Evolutionary conservation across 2,888 invertebrate species (phyloP), one percentile per base, ranked within the genome.

Genomic region (Diarsia mendica): DNA sequence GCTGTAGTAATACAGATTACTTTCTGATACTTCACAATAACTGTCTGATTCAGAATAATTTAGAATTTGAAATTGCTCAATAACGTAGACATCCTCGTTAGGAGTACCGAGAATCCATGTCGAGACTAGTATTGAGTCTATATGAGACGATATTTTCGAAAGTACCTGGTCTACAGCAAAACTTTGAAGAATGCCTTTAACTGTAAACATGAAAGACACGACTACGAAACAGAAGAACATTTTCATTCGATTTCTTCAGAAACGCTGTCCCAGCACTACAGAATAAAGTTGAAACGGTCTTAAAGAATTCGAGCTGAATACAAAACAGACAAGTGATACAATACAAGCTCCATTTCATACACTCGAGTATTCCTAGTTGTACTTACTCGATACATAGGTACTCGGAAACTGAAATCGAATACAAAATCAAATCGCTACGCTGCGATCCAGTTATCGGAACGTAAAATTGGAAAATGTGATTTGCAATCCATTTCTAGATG

Each of bases 391-490:
- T 82, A 72, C 66, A 15, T 28, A 69, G 48, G 55, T 58, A 71
- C 51, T 64, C 63, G 20, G 55, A 68, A 63, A 77, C 67, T 71
- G 60, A 60, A 84, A 75, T 79, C 71, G 73, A 84, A 75, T 75
- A 77, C 61, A 51, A 74, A 80, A 84, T 77, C 68, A 75, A 85
- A 82, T 86, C 63, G 67, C 72, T 67, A 23, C 71, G 49, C 71
- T 67, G 69, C 53, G 44, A 80, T 76, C 68, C 61, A 18, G 72
- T 72, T 80, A 77, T 77, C 53, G 67, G 73, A 76, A 74, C 68
- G 76, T 64, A 71, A 79, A 84, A 84, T 83, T 85, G 75, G 74
- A 82, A 85, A 80, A 85, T 79, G 74, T 79, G 79, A 81, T 87
- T 82, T 80, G 63, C 66, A 78, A 33, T 65, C 69, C 44, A 74